Evolutionary conservation across 2,797 vertebrate genomes (phyloP).

Genomic region (Liparis tanakae): DNA sequence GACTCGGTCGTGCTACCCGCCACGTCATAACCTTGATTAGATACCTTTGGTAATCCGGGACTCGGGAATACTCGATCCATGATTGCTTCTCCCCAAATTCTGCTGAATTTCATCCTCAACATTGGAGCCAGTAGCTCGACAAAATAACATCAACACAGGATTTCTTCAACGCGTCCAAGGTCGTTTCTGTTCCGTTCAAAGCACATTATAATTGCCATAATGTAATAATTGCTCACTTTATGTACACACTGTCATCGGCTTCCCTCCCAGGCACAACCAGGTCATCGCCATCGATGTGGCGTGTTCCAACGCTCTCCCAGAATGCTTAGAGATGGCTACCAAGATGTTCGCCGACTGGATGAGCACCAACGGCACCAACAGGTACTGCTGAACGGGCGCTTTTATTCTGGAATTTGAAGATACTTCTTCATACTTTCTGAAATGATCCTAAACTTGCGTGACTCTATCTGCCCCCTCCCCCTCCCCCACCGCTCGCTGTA

Average conservation of each 20-base stretch:
- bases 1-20: not conserved
- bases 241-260: not conserved
- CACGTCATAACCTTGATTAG: not conserved
- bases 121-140: not conserved
- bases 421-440: not conserved
- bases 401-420: not conserved
- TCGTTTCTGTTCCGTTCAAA: not conserved
- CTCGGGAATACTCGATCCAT: not conserved
- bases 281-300: constrained; percentile 71
- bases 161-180: too few species aligned
- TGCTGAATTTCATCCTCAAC: not conserved
- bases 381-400: constrained; percentile 28
- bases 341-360: constrained; percentile 71
- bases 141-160: not conserved
- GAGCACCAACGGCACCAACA: constrained; percentile 47
- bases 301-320: constrained; percentile 71
- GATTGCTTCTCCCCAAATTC: not conserved
- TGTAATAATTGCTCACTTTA: not conserved
- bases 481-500: constrained; percentile 1
- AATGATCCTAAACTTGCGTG: not conserved
- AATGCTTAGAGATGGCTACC: constrained; percentile 70
- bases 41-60: not conserved
- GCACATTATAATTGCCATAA: not conserved
- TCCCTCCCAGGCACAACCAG: constrained; percentile 73
- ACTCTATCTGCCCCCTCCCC: not conserved